Conservation (phyloP, 2,113 vertebrate genomes). For the Amblyopsis rosae region DNA sequence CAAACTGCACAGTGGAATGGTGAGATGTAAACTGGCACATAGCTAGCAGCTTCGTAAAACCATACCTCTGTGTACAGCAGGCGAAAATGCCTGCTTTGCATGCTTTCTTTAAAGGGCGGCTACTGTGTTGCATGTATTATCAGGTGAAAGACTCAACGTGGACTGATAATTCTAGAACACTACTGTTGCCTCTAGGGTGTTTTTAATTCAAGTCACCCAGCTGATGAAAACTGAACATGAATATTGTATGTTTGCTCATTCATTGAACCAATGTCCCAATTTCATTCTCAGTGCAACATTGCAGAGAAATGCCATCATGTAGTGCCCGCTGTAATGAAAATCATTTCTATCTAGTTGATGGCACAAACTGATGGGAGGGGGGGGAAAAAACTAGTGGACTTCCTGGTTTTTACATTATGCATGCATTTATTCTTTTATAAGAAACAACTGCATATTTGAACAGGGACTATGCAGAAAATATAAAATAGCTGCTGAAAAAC, state of each 20-base stretch:
- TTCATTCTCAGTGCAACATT: background rate
- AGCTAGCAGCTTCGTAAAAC: conserved; percentile 4
- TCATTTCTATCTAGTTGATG: background rate
- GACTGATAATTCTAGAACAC: conserved; percentile 29
- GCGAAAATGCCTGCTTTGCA: conserved; percentile 26
- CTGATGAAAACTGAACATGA: conserved; percentile 6
- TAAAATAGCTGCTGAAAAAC: conserved; percentile 22
- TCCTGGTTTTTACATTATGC: conserved; percentile 16
- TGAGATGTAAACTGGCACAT: conserved; percentile 9
- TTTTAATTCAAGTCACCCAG: background rate
- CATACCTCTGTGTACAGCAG: background rate
- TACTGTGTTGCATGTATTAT: conserved; percentile 29
- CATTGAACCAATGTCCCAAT: background rate
- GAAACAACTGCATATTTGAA: conserved; percentile 11
- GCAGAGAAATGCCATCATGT: background rate
- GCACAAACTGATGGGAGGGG: background rate
- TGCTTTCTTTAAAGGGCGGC: conserved; percentile 21
- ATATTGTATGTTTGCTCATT: background rate
- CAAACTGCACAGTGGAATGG: conserved; percentile 2
- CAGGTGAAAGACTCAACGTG: conserved; percentile 9
- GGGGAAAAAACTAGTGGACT: background rate
- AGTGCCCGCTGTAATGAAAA: background rate
- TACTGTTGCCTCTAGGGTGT: conserved; percentile 14
- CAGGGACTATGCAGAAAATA: conserved; percentile 57
- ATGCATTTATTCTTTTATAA: conserved; percentile 2